These are phyloP conservation scores for Caenorhabditis doughertyi DNA, from an alignment of 2,888 invertebrate genomes.

Conservation along the genomic window DNA sequence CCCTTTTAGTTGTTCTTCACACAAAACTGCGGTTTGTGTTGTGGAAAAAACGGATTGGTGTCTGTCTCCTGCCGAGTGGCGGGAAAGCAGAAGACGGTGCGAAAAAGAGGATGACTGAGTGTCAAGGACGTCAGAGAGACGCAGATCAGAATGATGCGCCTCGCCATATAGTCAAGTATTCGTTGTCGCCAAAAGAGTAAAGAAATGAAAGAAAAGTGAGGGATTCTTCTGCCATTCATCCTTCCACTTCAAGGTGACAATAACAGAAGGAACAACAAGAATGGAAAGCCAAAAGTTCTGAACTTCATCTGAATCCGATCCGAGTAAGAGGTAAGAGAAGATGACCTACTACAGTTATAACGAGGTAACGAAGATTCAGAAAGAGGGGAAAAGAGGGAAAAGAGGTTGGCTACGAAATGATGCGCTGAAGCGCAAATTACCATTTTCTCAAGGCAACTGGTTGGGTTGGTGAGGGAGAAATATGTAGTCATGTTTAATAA, in stretches of 20 bases:
- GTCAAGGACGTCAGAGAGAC: conserved; percentile 55
- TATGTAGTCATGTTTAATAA: conserved; percentile 9
- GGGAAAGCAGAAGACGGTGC: conserved; percentile 31
- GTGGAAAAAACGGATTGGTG: conserved; percentile 54
- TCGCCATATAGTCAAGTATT: conserved; percentile 59
- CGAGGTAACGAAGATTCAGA: conserved; percentile 33
- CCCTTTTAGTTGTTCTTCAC: conserved; percentile 35
- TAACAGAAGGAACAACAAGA: background rate
- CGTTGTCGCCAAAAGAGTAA: conserved; percentile 40
- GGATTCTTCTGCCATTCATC: conserved; percentile 52
- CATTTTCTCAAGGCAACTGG: conserved; percentile 58
- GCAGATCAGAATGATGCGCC: conserved; percentile 31
- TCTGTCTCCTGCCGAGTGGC: conserved; percentile 31
- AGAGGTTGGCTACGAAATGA: conserved; percentile 26
- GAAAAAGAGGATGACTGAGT: conserved; percentile 45
- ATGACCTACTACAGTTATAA: conserved; percentile 55
- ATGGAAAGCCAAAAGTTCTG: background rate
- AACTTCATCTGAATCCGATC: conserved; percentile 10
- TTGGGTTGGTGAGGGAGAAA: conserved; percentile 36
- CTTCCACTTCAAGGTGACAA: conserved; percentile 53
- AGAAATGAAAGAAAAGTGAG: background rate
- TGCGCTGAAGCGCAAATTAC: conserved; percentile 57
- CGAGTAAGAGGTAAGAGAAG: background rate
- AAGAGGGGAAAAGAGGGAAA: background rate
- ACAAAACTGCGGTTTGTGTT: conserved; percentile 59